Evolutionary conservation across 1,140 invertebrate species (phyloP), one percentile per base, ranked within the genome.

Genomic region (Maniola jurtina): DNA sequence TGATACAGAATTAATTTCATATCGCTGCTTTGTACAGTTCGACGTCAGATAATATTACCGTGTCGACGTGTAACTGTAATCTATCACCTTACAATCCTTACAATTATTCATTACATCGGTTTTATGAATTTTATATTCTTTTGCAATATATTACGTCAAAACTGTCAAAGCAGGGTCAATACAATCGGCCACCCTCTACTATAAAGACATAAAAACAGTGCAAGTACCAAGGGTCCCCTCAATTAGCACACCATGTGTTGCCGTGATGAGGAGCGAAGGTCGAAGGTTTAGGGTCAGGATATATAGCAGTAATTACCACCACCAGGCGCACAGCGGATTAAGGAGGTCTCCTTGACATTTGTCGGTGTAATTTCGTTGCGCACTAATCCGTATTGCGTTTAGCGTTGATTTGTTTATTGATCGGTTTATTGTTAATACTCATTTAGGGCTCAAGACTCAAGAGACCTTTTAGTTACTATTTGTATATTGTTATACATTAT

Each of bases 171-270:
- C 35, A 14, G 15, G 35, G 55, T 57, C 55, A 57, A 57, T 34
- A 38, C 11, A 15, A 56, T 56, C 54, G 34, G 35, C 35, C 16
- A 64, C 52, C 59, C 52, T 40, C 40, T 36, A 48, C 25, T 42
- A 25, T 25, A 25, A 25, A 60, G 64, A 68, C 72, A 74, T 77
- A 75, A 77, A 77, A 75, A 74, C 72, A 77, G 70, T 68, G 63
- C 55, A 40, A 55, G 52, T 34, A 34, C 33, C 62, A 67, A 65
- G 68, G 72, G 63, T 70, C 79, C 76, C 77, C 68, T 76, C 77
- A 84, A 84, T 84, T 86, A 86, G 76, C 76, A 73, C 72, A 70
- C 71, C 84, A 86, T 86, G 80, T 84, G 83, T 84, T 80, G 76
- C 77, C 70, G 73, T 77, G 77, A 83, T 79, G 83, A 82, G 77